Conservation (phyloP, 1,140 invertebrate species). For the Aphaenogaster rudis region DNA sequence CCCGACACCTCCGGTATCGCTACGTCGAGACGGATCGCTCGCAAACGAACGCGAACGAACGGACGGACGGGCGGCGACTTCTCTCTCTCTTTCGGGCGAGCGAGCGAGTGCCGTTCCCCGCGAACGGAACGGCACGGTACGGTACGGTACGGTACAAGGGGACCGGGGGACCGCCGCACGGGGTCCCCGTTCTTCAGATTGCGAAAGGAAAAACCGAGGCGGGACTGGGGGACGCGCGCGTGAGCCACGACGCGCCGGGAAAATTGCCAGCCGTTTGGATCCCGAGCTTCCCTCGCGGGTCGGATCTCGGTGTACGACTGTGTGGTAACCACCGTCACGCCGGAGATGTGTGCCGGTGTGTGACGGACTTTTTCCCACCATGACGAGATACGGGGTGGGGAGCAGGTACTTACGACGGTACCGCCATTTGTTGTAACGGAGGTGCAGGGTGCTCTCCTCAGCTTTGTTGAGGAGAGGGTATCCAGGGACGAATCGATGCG, state of each 20-base stretch:
- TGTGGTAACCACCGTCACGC: conserved; percentile 41
- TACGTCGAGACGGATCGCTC: neutral
- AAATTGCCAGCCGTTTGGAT: conserved; percentile 17
- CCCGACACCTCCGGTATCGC: neutral
- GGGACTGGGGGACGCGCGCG: neutral
- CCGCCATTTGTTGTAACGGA: conserved; percentile 39
- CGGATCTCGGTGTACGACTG: conserved; percentile 48
- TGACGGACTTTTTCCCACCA: conserved; percentile 53
- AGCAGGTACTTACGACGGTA: conserved; percentile 52
- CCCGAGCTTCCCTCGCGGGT: conserved; percentile 46
- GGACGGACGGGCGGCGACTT: conserved; percentile 42
- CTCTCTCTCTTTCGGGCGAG: conserved; percentile 39
- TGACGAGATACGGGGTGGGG: conserved; percentile 31
- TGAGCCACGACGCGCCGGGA: conserved; percentile 33
- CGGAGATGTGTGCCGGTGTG: conserved; percentile 39
- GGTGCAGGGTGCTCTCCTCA: conserved; percentile 16
- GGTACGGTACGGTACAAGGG: conserved; percentile 7
- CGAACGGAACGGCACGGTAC: conserved; percentile 21
- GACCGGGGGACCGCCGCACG: neutral
- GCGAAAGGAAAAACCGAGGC: conserved; percentile 38
- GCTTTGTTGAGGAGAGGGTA: conserved; percentile 17
- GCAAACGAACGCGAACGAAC: neutral
- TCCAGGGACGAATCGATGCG: conserved; percentile 11
- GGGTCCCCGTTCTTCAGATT: conserved; percentile 22
- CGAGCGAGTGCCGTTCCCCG: conserved; percentile 41